These are phyloP conservation scores for Drosophila multiciliata DNA, from an alignment of 2,888 invertebrate species.

Conservation along the genomic window DNA sequence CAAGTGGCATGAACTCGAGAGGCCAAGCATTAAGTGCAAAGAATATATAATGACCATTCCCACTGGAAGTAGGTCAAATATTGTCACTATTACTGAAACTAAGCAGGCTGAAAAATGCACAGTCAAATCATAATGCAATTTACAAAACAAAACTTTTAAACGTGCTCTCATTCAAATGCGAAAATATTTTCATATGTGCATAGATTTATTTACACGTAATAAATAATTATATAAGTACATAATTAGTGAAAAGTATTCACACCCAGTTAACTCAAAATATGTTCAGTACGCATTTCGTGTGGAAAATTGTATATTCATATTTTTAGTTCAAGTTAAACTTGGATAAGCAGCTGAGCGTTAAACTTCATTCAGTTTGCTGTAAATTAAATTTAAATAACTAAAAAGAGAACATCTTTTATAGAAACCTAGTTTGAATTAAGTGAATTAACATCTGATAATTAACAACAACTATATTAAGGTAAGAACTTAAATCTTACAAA, in stretches of 20 bases:
- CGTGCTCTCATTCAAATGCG: constrained; percentile 22
- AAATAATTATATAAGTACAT: constrained; percentile 4
- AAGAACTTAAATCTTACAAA: not conserved
- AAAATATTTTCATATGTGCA: constrained; percentile 5
- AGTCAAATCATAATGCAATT: constrained; percentile 10
- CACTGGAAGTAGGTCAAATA: constrained; percentile 52
- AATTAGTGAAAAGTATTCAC: not conserved
- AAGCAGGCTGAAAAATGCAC: not conserved
- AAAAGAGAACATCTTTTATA: no score
- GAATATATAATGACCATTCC: constrained; percentile 38
- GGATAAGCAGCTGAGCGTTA: not conserved
- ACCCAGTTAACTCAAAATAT: not conserved
- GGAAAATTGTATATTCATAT: not conserved
- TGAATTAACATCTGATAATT: not conserved
- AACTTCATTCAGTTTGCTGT: not conserved
- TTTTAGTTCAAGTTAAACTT: not conserved
- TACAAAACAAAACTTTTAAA: constrained; percentile 17
- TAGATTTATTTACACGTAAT: constrained; percentile 1
- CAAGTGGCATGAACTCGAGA: not conserved
- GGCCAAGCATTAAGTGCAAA: constrained; percentile 37
- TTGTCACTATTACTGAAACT: not conserved
- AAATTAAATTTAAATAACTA: not conserved
- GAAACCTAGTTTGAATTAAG: not conserved
- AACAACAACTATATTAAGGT: not conserved
- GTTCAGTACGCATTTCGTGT: not conserved